These are phyloP conservation scores for Sesia bembeciformis DNA, from an alignment of 2,888 invertebrate species.

Conservation along the genomic window DNA sequence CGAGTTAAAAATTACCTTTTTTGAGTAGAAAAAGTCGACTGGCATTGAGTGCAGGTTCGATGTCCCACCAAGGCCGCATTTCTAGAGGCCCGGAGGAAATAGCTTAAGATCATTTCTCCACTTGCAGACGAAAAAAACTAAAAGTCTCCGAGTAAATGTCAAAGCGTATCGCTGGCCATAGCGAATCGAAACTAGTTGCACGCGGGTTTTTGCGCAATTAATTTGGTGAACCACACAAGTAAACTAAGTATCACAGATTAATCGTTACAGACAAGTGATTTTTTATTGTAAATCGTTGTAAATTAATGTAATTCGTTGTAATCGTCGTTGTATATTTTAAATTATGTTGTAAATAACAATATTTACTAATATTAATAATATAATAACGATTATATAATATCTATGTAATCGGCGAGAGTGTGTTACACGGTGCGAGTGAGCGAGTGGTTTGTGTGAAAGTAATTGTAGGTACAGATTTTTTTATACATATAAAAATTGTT, in stretches of 20 bases:
- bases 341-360: not conserved
- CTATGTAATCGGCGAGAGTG: too few relatives aligned
- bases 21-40: conserved; percentile 27
- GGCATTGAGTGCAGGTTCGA: conserved; percentile 38
- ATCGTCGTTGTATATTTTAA: not conserved
- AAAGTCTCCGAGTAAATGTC: conserved; percentile 22
- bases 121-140: conserved; percentile 28
- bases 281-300: not conserved
- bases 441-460: too few relatives aligned
- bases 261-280: not conserved
- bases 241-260: not conserved
- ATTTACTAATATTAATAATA: too few relatives aligned
- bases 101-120: conserved; percentile 60
- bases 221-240: not conserved
- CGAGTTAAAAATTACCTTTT: conserved; percentile 2
- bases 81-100: conserved; percentile 42
- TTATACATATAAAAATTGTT: too few relatives aligned
- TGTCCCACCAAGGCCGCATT: conserved; percentile 58
- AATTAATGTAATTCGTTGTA: not conserved
- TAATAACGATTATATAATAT: too few relatives aligned
- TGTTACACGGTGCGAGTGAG: too few relatives aligned
- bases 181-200: not conserved
- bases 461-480: too few relatives aligned
- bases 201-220: not conserved
- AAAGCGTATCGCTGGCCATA: conserved; percentile 12